Evolutionary conservation across 2,113 vertebrate genomes (phyloP), one percentile per base, ranked within the genome.

Genomic region (Thamnaconus septentrionalis): DNA sequence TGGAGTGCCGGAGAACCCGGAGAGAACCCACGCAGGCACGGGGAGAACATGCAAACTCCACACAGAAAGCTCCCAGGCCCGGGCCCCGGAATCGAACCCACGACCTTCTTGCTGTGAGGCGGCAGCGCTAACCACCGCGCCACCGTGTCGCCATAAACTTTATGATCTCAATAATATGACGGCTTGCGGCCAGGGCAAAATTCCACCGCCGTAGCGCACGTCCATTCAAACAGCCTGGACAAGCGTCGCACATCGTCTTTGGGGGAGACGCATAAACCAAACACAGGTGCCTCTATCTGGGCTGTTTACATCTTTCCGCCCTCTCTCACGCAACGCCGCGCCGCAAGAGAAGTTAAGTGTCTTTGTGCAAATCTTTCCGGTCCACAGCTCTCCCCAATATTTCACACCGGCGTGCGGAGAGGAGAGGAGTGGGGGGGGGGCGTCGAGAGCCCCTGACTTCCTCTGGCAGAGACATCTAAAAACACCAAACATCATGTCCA

Each of bases 351-450:
- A 51, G 50, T 68, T 54, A 31, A 64, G 64, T 61, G 69, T 71
- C 52, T 31, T 31, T 42, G 45, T 73, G 71, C 66, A 54, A 58
- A 85, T 71, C 69, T 73, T 59, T 50, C 57, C 71, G 63, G 71
- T 55, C 86, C 76, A 69, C 88, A 89, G 71, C 65, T 76, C 68
- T 79, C 66, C 58, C 70, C 67, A 81, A 86, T 86, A 93, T 91
- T 88, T 92, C 82, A 71, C 88, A 85, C 57, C 41, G 68, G 46
- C 7, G 47, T 87, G 89, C 56, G 47, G 73, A 81, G 66, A 64
- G 58, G 8, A 46, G 48, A 11, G 10, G 11, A 64, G 62, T 8
- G 48, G 53, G 73, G 80, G 48, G 8, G 48, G 7, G 7, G 46
- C 7, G 55, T 71, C 80, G 45, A 10, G 62, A 66, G 4, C 5